These are phyloP conservation scores for Strongylocentrotus purpuratus DNA, from an alignment of 35 echinoderm and acorn worm genomes.

Conservation along the genomic window DNA sequence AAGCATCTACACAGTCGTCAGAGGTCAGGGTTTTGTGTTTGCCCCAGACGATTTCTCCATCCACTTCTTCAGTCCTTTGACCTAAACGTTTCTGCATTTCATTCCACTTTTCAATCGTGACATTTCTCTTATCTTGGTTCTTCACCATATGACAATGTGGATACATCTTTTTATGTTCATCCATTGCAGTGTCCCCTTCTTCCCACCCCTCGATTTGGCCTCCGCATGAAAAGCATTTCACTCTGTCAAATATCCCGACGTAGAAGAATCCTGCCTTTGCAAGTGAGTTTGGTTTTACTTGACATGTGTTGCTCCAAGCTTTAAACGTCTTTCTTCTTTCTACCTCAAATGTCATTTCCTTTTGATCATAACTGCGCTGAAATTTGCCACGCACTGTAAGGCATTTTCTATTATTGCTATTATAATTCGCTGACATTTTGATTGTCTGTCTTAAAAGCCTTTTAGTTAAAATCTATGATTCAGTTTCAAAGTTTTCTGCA, in stretches of 20 bases:
- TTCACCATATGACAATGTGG: constrained; percentile 83
- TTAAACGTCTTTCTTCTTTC: constrained; percentile 60
- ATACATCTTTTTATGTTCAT: constrained; percentile 81
- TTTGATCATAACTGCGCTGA: neutral
- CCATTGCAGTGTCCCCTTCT: constrained; percentile 82
- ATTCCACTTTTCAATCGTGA: neutral
- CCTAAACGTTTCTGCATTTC: neutral
- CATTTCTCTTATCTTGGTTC: neutral
- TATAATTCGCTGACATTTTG: too few species aligned
- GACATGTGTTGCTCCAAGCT: constrained; percentile 65
- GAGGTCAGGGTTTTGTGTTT: neutral
- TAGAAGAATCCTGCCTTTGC: constrained; percentile 93
- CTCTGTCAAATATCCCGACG: constrained; percentile 70
- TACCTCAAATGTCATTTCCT: constrained; percentile 41
- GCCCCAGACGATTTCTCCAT: neutral
- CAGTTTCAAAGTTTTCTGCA: too few species aligned
- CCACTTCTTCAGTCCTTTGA: neutral
- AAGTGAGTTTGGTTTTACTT: constrained; percentile 57
- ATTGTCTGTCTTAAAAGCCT: too few species aligned
- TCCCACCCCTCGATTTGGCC: constrained; percentile 82
- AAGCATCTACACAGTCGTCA: neutral
- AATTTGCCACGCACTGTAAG: too few species aligned
- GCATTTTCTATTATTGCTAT: too few species aligned
- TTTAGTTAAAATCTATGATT: too few species aligned
- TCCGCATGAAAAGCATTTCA: constrained; percentile 86